phyloP scores from a whole-genome alignment of 64 coral and sea anemone genomes.

The Dendronephthya gigantea region DNA sequence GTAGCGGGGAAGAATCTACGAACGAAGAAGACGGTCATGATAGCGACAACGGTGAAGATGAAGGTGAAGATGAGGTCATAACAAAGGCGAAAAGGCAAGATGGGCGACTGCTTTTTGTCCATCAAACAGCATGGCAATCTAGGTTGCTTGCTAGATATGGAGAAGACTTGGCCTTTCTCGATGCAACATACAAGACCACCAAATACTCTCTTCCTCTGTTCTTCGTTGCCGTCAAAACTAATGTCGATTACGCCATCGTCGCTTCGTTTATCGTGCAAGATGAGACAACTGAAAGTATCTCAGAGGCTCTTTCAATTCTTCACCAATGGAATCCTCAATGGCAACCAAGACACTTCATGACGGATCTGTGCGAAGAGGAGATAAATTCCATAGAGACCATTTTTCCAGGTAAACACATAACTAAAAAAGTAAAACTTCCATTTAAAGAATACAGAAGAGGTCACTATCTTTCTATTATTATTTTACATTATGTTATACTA shows the following conservation, averaged over 20 bases:
- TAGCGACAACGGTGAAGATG: neutral
- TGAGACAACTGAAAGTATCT: constrained; percentile 10
- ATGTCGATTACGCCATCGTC: constrained; percentile 30
- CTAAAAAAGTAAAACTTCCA: no score
- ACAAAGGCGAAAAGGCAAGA: neutral
- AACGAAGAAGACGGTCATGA: neutral
- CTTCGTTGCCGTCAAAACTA: constrained; percentile 35
- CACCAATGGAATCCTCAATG: constrained; percentile 34
- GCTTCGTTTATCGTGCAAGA: constrained; percentile 27
- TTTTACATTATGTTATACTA: neutral
- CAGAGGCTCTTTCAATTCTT: constrained; percentile 23
- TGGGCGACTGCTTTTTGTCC: constrained; percentile 27
- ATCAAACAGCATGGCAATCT: constrained; percentile 26
- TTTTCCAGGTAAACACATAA: constrained; percentile 22
- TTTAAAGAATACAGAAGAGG: no score
- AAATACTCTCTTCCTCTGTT: constrained; percentile 37
- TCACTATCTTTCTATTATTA: neutral
- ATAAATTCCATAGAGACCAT: constrained; percentile 22
- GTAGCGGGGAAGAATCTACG: neutral
- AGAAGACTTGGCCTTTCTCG: constrained; percentile 25
- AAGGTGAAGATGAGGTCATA: neutral
- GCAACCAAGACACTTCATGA: constrained; percentile 33
- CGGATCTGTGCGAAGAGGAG: constrained; percentile 18
- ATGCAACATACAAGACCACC: constrained; percentile 45
- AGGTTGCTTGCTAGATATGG: constrained; percentile 29